These are phyloP conservation scores for Lacanobia wlatinum DNA, from an alignment of 2,888 invertebrate species.

Conservation along the genomic window DNA sequence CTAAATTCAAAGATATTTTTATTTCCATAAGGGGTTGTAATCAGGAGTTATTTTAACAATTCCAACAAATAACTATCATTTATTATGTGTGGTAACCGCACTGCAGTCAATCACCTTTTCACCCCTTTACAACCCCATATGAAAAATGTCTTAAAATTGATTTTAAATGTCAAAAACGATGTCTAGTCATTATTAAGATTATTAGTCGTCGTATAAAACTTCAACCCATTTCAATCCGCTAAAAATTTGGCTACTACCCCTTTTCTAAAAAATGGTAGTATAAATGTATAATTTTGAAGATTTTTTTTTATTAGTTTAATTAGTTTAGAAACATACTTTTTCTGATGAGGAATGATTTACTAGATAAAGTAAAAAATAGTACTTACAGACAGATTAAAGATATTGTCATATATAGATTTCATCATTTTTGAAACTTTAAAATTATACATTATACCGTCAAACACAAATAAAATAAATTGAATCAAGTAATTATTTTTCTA, in stretches of 20 bases:
- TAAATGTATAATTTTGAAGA: constrained; percentile 6
- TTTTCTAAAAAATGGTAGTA: background rate
- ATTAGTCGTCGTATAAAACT: constrained; percentile 25
- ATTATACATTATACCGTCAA: constrained; percentile 20
- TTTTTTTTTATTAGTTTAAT: too few species aligned
- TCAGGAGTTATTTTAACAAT: background rate
- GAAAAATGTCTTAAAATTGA: background rate
- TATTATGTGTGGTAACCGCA: background rate
- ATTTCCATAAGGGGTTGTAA: constrained; percentile 10
- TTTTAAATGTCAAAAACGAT: constrained; percentile 25
- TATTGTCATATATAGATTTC: background rate
- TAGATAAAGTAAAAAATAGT: background rate
- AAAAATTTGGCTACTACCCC: constrained; percentile 11
- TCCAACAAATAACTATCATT: background rate
- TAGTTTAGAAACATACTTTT: too few species aligned
- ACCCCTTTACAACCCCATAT: background rate
- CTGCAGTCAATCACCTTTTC: background rate
- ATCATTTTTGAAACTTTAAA: background rate
- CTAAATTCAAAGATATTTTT: background rate
- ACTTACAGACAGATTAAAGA: background rate
- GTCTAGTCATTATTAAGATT: constrained; percentile 15
- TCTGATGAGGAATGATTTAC: background rate
- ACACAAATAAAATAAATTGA: constrained; percentile 14
- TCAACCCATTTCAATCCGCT: background rate
- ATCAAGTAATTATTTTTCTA: constrained; percentile 46